These are phyloP conservation scores for Ciconia stormi DNA, from an alignment of 2,113 vertebrate genomes.

Conservation along the genomic window DNA sequence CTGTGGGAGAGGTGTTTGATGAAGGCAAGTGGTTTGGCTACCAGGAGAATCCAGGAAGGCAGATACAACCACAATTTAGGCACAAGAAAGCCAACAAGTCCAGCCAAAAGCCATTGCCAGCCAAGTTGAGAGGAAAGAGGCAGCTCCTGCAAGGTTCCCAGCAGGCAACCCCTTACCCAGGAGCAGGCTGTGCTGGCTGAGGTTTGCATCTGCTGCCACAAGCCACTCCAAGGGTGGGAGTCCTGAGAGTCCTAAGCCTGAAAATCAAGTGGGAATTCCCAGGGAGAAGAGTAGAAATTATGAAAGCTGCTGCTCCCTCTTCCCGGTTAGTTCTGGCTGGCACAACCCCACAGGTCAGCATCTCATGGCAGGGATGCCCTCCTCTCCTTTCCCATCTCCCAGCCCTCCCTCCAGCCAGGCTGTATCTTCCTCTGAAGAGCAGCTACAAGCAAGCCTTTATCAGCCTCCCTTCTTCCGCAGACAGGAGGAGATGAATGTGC, in stretches of 20 bases:
- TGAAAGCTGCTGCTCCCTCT: neutral
- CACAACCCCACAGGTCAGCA: neutral
- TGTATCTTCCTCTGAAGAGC: neutral
- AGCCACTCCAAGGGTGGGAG: neutral
- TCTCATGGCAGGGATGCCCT: neutral
- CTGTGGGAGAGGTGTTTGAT: neutral
- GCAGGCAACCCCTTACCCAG: neutral
- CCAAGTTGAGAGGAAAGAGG: neutral
- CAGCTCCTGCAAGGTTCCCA: neutral
- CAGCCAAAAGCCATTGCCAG: neutral
- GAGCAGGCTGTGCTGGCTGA: neutral
- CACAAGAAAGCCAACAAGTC: neutral
- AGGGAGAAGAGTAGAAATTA: neutral
- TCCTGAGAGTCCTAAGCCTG: neutral
- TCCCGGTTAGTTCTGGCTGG: neutral
- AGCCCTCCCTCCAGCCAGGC: neutral
- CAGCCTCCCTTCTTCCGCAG: neutral
- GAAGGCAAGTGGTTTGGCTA: neutral
- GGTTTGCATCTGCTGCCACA: neutral
- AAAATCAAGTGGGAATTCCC: neutral
- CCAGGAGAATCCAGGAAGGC: neutral
- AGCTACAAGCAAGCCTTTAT: neutral
- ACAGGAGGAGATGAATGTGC: constrained; percentile 20
- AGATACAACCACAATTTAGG: neutral
- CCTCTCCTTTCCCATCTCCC: neutral